phyloP scores from a whole-genome alignment of 2,888 invertebrate genomes.

The Cheilosia vernalis region DNA sequence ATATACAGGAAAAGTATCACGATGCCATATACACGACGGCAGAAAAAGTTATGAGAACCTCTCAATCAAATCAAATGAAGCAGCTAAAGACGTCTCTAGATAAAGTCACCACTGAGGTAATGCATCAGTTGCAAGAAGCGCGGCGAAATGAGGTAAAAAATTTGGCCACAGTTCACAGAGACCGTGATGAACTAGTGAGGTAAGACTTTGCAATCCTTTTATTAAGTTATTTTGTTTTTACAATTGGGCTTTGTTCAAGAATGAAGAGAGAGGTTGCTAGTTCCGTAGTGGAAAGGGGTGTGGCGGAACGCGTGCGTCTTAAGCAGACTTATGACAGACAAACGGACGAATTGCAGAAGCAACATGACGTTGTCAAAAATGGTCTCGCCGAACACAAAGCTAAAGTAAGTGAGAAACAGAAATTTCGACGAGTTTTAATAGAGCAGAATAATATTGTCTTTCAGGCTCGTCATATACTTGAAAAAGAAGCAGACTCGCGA shows the following conservation, averaged over 20 bases:
- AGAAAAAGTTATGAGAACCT: slow-evolving; percentile 91
- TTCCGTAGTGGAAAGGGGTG: slow-evolving; percentile 92
- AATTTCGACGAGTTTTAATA: background rate
- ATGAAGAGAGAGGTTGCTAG: slow-evolving; percentile 84
- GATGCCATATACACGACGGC: slow-evolving; percentile 90
- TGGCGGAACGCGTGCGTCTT: slow-evolving; percentile 93
- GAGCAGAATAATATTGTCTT: slow-evolving; percentile 11
- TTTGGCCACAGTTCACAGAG: slow-evolving; percentile 93
- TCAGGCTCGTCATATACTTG: slow-evolving; percentile 82
- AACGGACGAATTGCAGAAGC: slow-evolving; percentile 89
- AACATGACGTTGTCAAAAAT: slow-evolving; percentile 90
- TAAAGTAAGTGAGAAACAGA: slow-evolving; percentile 84
- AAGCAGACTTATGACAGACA: slow-evolving; percentile 90
- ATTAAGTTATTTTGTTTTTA: background rate
- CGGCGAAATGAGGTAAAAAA: slow-evolving; percentile 95
- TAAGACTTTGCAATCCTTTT: slow-evolving; percentile 80
- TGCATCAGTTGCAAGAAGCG: slow-evolving; percentile 92
- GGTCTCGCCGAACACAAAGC: slow-evolving; percentile 87
- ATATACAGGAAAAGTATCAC: slow-evolving; percentile 92
- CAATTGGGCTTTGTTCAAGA: slow-evolving; percentile 74
- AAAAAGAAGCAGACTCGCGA: slow-evolving; percentile 82
- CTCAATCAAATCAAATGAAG: slow-evolving; percentile 92
- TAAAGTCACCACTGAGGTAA: slow-evolving; percentile 89
- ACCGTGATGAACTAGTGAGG: slow-evolving; percentile 96
- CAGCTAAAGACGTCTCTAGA: slow-evolving; percentile 88